phyloP scores from a whole-genome alignment of 2,797 vertebrate genomes.

The Lagocephalus sceleratus region DNA sequence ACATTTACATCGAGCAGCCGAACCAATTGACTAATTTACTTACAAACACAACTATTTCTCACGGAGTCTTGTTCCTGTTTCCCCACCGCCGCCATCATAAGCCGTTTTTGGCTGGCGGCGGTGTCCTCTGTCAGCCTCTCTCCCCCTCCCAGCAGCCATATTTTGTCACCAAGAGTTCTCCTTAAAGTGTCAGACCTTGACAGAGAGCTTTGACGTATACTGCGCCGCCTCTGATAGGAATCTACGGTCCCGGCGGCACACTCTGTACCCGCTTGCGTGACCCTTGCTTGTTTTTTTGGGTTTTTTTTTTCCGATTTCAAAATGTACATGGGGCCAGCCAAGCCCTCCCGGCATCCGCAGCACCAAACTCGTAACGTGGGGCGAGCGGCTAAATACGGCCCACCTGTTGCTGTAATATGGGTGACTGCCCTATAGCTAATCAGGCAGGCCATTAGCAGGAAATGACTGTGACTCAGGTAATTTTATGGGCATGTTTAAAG shows the following conservation, averaged over 20 bases:
- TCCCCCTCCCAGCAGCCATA: slow-evolving; percentile 23
- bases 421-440: slow-evolving; percentile 30
- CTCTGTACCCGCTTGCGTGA: slow-evolving; percentile 11
- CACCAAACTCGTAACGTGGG: slow-evolving; percentile 19
- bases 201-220: slow-evolving; percentile 14
- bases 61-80: too few relatives aligned
- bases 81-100: too few relatives aligned
- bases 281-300: slow-evolving; percentile 19
- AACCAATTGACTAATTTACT: too few relatives aligned
- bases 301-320: too few relatives aligned
- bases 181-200: slow-evolving; percentile 23
- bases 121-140: slow-evolving; percentile 18
- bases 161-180: slow-evolving; percentile 23
- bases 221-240: slow-evolving; percentile 19
- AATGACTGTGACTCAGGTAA: slow-evolving; percentile 40
- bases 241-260: slow-evolving; percentile 8
- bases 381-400: slow-evolving; percentile 30
- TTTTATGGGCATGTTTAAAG: slow-evolving; percentile 48
- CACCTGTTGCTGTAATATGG: slow-evolving; percentile 32
- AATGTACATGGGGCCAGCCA: too few relatives aligned
- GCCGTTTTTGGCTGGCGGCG: slow-evolving; percentile 3
- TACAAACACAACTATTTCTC: too few relatives aligned
- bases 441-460: slow-evolving; percentile 34
- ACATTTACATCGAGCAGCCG: too few relatives aligned
- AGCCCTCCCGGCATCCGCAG: background rate